Evolutionary conservation across 2,797 vertebrate species (phyloP).

Genomic region (Hyperoplus lanceolatus): DNA sequence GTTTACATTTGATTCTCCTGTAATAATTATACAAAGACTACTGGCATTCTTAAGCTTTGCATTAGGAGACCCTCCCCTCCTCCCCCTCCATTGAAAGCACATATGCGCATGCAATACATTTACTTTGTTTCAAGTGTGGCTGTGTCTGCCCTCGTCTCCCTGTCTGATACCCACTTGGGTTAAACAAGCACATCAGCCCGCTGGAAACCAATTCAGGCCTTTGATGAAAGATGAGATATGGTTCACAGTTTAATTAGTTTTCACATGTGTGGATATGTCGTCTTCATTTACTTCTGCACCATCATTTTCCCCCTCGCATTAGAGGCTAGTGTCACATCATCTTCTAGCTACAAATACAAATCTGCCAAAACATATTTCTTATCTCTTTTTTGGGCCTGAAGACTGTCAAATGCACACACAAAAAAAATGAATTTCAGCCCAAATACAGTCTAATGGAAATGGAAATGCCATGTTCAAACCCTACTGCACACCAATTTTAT

Average conservation of each 20-base stretch:
- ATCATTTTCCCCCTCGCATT: slow-evolving; percentile 14
- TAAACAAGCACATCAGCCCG: slow-evolving; percentile 44
- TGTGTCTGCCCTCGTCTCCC: slow-evolving; percentile 40
- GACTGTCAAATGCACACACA: slow-evolving; percentile 50
- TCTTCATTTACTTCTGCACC: slow-evolving; percentile 12
- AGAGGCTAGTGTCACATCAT: slow-evolving; percentile 41
- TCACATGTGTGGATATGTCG: slow-evolving; percentile 40
- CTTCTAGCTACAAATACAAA: slow-evolving; percentile 49
- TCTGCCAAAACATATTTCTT: slow-evolving; percentile 40
- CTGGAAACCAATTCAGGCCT: slow-evolving; percentile 48
- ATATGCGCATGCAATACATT: slow-evolving; percentile 14
- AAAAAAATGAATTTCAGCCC: slow-evolving; percentile 61
- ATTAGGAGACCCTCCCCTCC: not conserved
- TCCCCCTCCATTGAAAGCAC: too few relatives aligned
- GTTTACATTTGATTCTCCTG: not conserved
- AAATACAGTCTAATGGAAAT: slow-evolving; percentile 74
- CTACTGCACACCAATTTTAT: slow-evolving; percentile 67
- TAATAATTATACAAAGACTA: not conserved
- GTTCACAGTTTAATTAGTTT: slow-evolving; percentile 70
- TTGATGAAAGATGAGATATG: slow-evolving; percentile 62
- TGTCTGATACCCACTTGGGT: slow-evolving; percentile 32
- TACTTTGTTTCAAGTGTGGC: slow-evolving; percentile 36
- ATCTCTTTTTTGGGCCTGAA: slow-evolving; percentile 46
- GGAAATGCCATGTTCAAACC: slow-evolving; percentile 68
- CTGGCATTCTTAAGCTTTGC: not conserved